phyloP scores from a whole-genome alignment of 2,888 invertebrate species.

The Eulithis testata region DNA sequence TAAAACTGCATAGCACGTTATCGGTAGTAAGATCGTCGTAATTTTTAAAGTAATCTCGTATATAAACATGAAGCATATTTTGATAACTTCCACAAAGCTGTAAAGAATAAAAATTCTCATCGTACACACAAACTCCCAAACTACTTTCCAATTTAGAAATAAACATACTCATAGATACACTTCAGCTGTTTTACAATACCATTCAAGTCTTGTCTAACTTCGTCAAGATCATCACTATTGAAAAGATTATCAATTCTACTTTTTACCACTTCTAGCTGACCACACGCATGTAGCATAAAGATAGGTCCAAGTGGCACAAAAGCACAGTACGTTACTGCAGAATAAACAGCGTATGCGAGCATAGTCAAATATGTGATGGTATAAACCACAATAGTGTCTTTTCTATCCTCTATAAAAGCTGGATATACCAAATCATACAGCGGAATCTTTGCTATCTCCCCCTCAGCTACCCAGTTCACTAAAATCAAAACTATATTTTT shows the following conservation, averaged over 20 bases:
- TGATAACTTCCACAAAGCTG: no score
- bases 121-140: no score
- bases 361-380: conserved; percentile 27
- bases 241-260: conserved; percentile 49
- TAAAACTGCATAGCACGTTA: conserved; percentile 7
- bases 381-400: conserved; percentile 43
- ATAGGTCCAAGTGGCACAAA: conserved; percentile 60
- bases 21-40: not conserved
- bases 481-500: conserved; percentile 43
- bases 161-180: conserved; percentile 47
- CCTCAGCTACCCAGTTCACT: conserved; percentile 39
- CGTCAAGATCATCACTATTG: conserved; percentile 34
- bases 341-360: conserved; percentile 39
- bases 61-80: no score
- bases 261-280: conserved; percentile 57
- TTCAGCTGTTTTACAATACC: conserved; percentile 47
- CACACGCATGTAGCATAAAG: conserved; percentile 61
- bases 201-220: conserved; percentile 44
- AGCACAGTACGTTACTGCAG: conserved; percentile 46
- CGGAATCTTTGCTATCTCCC: conserved; percentile 45
- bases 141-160: not conserved
- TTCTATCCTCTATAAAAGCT: conserved; percentile 44
- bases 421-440: conserved; percentile 52
- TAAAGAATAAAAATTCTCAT: no score
- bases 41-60: not conserved